Percentiles rank a stretch among this genome's conserved stretches.
Evolutionary conservation across 2,888 invertebrate species (phyloP).

Genomic region (Eudemis profundana): DNA sequence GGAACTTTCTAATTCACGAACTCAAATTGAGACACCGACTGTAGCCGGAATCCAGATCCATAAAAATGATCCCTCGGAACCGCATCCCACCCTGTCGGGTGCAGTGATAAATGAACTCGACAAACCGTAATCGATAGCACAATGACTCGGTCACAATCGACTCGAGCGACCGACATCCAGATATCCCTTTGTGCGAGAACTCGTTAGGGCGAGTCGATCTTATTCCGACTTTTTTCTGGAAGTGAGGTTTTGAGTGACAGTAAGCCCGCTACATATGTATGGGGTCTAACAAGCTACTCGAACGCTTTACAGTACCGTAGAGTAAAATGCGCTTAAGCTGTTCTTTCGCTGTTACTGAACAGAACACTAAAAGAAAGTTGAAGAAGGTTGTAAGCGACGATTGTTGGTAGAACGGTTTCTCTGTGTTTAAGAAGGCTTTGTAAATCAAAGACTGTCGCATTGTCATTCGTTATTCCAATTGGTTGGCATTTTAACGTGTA

Average conservation of each 20-base stretch:
- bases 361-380: neutral
- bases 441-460: conserved; percentile 5
- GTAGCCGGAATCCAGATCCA: conserved; percentile 19
- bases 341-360: neutral
- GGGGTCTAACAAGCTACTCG: conserved; percentile 42
- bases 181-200: conserved; percentile 45
- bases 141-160: conserved; percentile 55
- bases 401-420: neutral
- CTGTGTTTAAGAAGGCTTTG: conserved; percentile 24
- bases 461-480: conserved; percentile 22
- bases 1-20: neutral
- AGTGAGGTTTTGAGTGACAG: conserved; percentile 72
- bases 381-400: neutral
- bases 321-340: conserved; percentile 18
- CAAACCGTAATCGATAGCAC: conserved; percentile 56
- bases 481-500: neutral
- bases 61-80: conserved; percentile 33
- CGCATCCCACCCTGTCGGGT: conserved; percentile 20
- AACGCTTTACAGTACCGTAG: neutral
- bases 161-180: conserved; percentile 20
- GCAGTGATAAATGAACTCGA: conserved; percentile 37
- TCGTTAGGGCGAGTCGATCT: conserved; percentile 56
- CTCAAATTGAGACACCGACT: neutral
- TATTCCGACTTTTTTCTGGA: conserved; percentile 56
- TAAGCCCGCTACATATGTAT: conserved; percentile 66